Evolutionary conservation across 2,888 invertebrate species (phyloP).

Genomic region (Orchesellides sinensis): DNA sequence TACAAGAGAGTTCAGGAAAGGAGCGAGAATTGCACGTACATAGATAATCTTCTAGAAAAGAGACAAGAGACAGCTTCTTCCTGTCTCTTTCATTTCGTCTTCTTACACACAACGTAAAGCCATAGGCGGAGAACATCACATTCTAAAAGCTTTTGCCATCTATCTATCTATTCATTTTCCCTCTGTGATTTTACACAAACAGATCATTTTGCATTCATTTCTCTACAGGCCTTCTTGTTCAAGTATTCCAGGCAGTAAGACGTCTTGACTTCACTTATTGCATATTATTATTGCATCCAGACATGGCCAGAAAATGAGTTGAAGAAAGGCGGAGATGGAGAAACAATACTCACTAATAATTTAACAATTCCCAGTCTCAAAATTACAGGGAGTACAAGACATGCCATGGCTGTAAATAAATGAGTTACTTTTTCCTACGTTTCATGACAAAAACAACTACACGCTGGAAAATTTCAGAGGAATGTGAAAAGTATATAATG

Average conservation of each 20-base stretch:
- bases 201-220: conserved; percentile 52
- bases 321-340: conserved; percentile 29
- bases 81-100: conserved; percentile 31
- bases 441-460: conserved; percentile 46
- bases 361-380: conserved; percentile 61
- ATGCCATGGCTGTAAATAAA: conserved; percentile 40
- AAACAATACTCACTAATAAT: conserved; percentile 61
- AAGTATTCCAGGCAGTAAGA: no score
- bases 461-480: no score
- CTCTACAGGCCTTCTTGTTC: neutral
- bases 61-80: conserved; percentile 63
- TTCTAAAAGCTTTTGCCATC: conserved; percentile 62
- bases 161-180: conserved; percentile 41
- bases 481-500: no score
- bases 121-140: conserved; percentile 32
- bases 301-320: conserved; percentile 29
- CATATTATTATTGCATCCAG: conserved; percentile 28
- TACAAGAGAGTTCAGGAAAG: conserved; percentile 30
- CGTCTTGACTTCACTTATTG: neutral
- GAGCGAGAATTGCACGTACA: conserved; percentile 28
- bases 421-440: conserved; percentile 37
- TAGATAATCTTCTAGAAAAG: conserved; percentile 40
- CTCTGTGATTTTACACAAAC: conserved; percentile 58
- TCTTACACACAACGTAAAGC: neutral
- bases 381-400: conserved; percentile 28